These are phyloP conservation scores for Tinea pellionella DNA, from an alignment of 2,888 invertebrate species.

Conservation along the genomic window DNA sequence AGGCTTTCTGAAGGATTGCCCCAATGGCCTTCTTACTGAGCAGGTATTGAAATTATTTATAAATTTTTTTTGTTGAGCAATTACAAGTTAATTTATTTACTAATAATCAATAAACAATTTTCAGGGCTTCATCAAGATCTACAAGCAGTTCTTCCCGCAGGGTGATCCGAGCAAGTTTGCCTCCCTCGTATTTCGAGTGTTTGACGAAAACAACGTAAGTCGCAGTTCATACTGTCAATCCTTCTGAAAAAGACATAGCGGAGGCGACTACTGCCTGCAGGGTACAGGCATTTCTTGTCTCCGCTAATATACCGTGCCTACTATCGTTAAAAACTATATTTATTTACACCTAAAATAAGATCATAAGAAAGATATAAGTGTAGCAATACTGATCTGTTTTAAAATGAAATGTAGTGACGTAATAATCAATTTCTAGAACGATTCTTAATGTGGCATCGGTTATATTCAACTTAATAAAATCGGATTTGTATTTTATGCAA, in stretches of 20 bases:
- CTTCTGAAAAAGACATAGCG: no score
- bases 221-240: no score
- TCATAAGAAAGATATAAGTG: no score
- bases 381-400: background rate
- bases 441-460: background rate
- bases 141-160: conserved; percentile 99
- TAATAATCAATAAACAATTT: background rate
- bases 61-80: conserved; percentile 15
- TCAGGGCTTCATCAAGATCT: conserved; percentile 98
- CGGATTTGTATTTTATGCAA: background rate
- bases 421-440: conserved; percentile 1
- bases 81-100: no score
- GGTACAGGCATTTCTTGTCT: no score
- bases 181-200: conserved; percentile 96
- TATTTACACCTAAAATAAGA: no score
- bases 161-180: conserved; percentile 99
- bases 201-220: conserved; percentile 98
- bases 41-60: conserved; percentile 77
- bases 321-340: no score
- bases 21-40: conserved; percentile 93
- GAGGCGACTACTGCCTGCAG: no score
- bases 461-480: background rate
- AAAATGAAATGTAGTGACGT: conserved; percentile 11
- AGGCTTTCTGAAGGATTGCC: conserved; percentile 96
- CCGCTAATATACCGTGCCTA: no score